Conservation (phyloP, 2,113 vertebrate genomes). For the Nycticebus coucang region DNA sequence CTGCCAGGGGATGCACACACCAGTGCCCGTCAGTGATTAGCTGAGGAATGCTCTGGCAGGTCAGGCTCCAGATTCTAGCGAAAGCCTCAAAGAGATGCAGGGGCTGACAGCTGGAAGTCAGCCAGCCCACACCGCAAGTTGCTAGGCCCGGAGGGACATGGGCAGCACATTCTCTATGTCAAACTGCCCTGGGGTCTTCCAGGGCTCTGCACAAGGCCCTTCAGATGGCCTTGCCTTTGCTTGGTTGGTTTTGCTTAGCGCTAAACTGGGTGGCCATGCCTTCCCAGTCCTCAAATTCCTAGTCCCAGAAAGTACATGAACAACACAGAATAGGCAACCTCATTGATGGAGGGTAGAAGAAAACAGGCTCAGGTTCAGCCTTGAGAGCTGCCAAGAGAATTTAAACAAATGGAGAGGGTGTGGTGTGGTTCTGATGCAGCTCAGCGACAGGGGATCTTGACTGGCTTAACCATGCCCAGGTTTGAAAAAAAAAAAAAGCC, state of each 20-base stretch:
- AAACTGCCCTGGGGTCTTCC: accelerated
- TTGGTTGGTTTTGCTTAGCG: neutral
- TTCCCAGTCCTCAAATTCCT: neutral
- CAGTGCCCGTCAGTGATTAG: neutral
- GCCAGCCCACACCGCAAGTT: neutral
- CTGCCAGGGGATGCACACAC: neutral
- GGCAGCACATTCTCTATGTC: accelerated
- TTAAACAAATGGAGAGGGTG: too few species aligned
- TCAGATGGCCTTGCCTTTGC: neutral
- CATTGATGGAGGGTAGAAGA: neutral
- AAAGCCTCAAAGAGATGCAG: neutral
- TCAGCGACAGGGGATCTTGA: too few species aligned
- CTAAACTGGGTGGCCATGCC: neutral
- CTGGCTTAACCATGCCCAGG: neutral
- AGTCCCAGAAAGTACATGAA: neutral
- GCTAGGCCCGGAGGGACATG: accelerated
- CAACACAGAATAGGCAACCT: neutral
- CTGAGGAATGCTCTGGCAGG: neutral
- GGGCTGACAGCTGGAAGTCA: neutral
- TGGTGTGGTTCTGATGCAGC: neutral
- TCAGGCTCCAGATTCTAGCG: neutral
- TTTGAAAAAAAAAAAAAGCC: neutral
- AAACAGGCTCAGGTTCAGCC: neutral
- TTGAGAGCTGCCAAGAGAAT: neutral
- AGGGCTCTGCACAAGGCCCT: neutral